Evolutionary conservation across 2,888 invertebrate genomes (phyloP).

Genomic region (Caenorhabditis doughertyi): DNA sequence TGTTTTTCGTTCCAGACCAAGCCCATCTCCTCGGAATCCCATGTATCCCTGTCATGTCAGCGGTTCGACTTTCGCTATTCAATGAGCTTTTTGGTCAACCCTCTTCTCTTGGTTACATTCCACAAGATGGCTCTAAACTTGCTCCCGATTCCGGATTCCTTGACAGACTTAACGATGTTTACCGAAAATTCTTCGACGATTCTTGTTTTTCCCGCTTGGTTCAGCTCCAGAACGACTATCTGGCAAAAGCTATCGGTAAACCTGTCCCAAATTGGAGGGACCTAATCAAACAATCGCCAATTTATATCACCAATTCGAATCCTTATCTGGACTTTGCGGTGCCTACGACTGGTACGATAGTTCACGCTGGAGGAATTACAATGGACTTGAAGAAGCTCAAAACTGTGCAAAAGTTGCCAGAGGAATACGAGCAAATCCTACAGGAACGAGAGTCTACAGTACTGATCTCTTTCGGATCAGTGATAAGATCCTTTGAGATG

Average conservation of each 20-base stretch:
- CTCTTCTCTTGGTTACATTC: slow-evolving; percentile 8
- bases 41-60: slow-evolving; percentile 2
- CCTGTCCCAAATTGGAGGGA: slow-evolving; percentile 6
- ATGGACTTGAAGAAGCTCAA: slow-evolving; percentile 18
- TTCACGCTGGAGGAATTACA: slow-evolving; percentile 29
- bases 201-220: not conserved
- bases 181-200: not conserved
- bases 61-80: not conserved
- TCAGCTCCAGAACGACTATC: not conserved
- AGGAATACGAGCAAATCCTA: slow-evolving; percentile 51
- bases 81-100: slow-evolving; percentile 14
- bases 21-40: not conserved
- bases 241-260: not conserved
- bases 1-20: not conserved
- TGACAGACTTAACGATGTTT: slow-evolving; percentile 22
- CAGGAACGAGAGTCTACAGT: slow-evolving; percentile 27
- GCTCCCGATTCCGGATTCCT: slow-evolving; percentile 1
- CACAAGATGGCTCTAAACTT: not conserved
- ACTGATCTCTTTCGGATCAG: slow-evolving; percentile 56
- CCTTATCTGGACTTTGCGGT: slow-evolving; percentile 32
- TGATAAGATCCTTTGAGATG: slow-evolving; percentile 51
- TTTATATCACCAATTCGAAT: slow-evolving; percentile 26
- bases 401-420: not conserved
- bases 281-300: not conserved
- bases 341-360: slow-evolving; percentile 1